Evolutionary conservation across 2,113 vertebrate species (phyloP).

Genomic region (Ptilonorhynchus violaceus): DNA sequence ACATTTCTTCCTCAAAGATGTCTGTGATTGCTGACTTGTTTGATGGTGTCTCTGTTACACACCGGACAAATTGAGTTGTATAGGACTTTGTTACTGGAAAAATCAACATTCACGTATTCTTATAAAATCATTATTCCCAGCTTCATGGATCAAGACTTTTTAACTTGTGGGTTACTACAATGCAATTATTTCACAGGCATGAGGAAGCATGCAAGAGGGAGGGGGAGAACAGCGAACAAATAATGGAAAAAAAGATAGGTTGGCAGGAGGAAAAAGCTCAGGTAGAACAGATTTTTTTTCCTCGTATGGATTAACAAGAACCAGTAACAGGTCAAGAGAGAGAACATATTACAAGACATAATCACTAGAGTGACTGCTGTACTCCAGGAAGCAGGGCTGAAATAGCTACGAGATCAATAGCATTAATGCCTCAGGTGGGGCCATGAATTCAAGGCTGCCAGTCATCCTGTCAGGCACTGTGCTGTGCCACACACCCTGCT

Average conservation of each 20-base stretch:
- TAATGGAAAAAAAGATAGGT: neutral
- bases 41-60: accelerated
- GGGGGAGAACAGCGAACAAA: neutral
- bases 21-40: neutral
- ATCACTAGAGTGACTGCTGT: neutral
- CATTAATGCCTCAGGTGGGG: neutral
- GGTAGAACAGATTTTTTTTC: neutral
- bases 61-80: neutral
- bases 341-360: neutral
- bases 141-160: neutral
- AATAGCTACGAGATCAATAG: neutral
- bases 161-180: neutral
- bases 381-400: neutral
- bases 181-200: neutral
- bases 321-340: neutral
- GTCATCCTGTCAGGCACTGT: neutral
- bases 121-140: neutral
- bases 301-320: neutral
- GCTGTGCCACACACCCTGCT: neutral
- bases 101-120: neutral
- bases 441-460: neutral
- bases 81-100: neutral
- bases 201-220: neutral
- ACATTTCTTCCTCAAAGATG: neutral
- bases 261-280: neutral